These are phyloP conservation scores for Lasaia peninsularis DNA, from an alignment of 1,140 invertebrate genomes.

Conservation along the genomic window DNA sequence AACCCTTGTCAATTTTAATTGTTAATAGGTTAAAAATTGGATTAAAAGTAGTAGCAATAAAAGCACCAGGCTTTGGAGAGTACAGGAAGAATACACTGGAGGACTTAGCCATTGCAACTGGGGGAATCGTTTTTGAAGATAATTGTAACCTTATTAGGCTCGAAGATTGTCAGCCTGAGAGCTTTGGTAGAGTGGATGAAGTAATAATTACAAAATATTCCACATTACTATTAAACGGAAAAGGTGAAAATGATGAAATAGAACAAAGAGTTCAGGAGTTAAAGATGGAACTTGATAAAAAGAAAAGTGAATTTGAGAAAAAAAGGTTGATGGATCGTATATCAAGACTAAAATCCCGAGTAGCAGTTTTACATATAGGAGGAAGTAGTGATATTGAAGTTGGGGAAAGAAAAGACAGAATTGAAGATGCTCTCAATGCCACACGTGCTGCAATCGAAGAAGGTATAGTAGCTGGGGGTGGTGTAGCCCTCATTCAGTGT, in stretches of 20 bases:
- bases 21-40: slow-evolving; percentile 99
- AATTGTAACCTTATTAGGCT: slow-evolving; percentile 98
- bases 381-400: slow-evolving; percentile 99
- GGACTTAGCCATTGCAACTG: slow-evolving; percentile 98
- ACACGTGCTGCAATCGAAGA: slow-evolving; percentile 99
- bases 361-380: slow-evolving; percentile 97
- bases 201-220: slow-evolving; percentile 99
- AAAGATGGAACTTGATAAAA: slow-evolving; percentile 95
- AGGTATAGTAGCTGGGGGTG: slow-evolving; percentile 99
- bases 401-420: slow-evolving; percentile 99
- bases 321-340: slow-evolving; percentile 98
- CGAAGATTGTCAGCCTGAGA: slow-evolving; percentile 93
- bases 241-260: slow-evolving; percentile 93
- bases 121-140: slow-evolving; percentile 98
- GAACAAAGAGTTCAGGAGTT: slow-evolving; percentile 93
- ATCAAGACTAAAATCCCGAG: slow-evolving; percentile 95
- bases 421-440: slow-evolving; percentile 98
- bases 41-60: slow-evolving; percentile 98
- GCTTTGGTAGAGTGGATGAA: slow-evolving; percentile 97
- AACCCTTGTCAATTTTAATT: slow-evolving; percentile 98
- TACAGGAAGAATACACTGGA: slow-evolving; percentile 98
- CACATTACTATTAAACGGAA: slow-evolving; percentile 93
- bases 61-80: slow-evolving; percentile 99
- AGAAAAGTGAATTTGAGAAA: slow-evolving; percentile 99
- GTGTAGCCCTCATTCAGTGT: slow-evolving; percentile 95